Evolutionary conservation across 2,888 invertebrate species (phyloP).

Genomic region (Tanytarsus gracilentus): DNA sequence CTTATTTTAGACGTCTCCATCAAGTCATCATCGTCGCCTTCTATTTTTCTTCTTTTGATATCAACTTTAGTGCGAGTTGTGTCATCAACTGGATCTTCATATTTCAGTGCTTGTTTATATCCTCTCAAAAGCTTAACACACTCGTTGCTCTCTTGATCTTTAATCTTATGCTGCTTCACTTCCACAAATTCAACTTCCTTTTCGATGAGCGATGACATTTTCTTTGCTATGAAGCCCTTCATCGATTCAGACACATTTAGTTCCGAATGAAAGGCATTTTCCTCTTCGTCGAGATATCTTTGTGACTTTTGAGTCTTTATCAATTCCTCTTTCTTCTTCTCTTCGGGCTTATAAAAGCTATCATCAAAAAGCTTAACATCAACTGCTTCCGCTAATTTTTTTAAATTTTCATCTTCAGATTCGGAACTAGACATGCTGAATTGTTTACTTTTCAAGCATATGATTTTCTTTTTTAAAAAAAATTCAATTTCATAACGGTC

Average conservation of each 20-base stretch:
- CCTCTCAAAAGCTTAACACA: background rate
- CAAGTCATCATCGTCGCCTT: background rate
- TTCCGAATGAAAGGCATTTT: slow-evolving; percentile 10
- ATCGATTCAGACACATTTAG: background rate
- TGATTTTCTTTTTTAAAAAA: too few relatives aligned
- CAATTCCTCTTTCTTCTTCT: background rate
- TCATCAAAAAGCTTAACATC: background rate
- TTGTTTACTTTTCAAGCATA: too few relatives aligned
- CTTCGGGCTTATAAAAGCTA: background rate
- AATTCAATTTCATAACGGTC: background rate
- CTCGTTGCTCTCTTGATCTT: background rate
- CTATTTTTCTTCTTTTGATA: slow-evolving; percentile 13
- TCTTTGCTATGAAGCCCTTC: slow-evolving; percentile 9
- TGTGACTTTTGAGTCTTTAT: background rate
- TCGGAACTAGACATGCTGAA: too few relatives aligned
- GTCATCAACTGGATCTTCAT: background rate
- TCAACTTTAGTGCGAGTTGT: background rate
- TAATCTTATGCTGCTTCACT: background rate
- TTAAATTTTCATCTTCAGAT: slow-evolving; percentile 6
- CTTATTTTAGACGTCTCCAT: background rate
- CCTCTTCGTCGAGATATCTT: background rate
- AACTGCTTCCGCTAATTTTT: background rate
- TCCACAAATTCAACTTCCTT: background rate
- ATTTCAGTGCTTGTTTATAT: background rate
- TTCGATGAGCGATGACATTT: slow-evolving; percentile 3